Percentiles rank a stretch among this genome's conserved stretches.
These are phyloP conservation scores for Pseudanteris insignis DNA, from an alignment of 2,888 invertebrate species.

Conservation along the genomic window DNA sequence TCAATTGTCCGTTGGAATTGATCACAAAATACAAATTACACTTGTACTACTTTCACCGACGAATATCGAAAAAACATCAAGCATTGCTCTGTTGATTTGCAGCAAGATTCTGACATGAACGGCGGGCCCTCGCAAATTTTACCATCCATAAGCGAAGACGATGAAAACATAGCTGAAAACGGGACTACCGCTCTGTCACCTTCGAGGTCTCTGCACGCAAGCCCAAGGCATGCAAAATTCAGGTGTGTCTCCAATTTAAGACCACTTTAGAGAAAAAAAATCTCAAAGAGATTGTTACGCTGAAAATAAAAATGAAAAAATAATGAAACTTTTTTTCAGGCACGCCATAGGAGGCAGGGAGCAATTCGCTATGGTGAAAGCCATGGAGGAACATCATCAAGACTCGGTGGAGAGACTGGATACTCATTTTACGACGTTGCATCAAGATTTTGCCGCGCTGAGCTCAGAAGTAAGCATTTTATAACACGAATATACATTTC, in stretches of 20 bases:
- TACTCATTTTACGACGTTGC: slow-evolving; percentile 82
- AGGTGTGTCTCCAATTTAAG: too few species aligned
- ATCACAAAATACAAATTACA: not conserved
- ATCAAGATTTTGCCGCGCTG: slow-evolving; percentile 86
- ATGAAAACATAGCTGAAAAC: slow-evolving; percentile 80
- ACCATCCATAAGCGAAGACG: slow-evolving; percentile 95
- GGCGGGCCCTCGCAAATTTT: slow-evolving; percentile 83
- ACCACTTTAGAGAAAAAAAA: too few species aligned
- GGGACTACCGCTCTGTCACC: slow-evolving; percentile 73
- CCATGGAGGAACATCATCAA: slow-evolving; percentile 59
- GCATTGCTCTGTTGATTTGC: slow-evolving; percentile 26
- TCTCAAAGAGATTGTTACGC: too few species aligned
- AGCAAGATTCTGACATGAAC: slow-evolving; percentile 79
- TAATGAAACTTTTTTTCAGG: too few species aligned
- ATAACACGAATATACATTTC: too few species aligned
- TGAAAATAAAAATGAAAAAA: too few species aligned
- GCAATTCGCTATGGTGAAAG: slow-evolving; percentile 28
- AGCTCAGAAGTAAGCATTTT: slow-evolving; percentile 75
- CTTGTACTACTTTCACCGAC: too few species aligned
- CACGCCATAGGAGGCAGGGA: slow-evolving; percentile 51
- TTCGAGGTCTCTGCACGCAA: slow-evolving; percentile 71
- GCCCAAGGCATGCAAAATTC: slow-evolving; percentile 77
- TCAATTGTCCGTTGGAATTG: too few species aligned
- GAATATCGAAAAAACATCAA: too few species aligned
- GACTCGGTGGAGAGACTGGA: slow-evolving; percentile 78